A percentile compares a stretch with the other conserved stretches of the same genome.
These are phyloP conservation scores for Panzeria rudis DNA, from an alignment of 2,888 invertebrate genomes.

Conservation along the genomic window DNA sequence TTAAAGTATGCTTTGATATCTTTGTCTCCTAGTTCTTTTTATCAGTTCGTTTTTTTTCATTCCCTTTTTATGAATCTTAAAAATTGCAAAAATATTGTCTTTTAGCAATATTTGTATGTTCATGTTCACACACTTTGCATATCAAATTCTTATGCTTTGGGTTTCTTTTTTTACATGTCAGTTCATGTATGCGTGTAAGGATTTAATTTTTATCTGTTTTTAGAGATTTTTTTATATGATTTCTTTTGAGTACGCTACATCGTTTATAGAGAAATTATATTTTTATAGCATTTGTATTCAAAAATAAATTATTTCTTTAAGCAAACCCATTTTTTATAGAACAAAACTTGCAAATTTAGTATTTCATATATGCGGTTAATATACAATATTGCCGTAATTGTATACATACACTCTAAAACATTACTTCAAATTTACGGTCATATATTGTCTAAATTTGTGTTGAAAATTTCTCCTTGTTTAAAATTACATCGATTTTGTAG, in stretches of 20 bases:
- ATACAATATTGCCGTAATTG: too few relatives aligned
- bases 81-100: slow-evolving; percentile 52
- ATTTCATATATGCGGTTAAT: too few relatives aligned
- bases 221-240: slow-evolving; percentile 9
- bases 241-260: slow-evolving; percentile 4
- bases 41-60: not conserved
- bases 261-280: too few relatives aligned
- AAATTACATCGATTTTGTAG: too few relatives aligned
- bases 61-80: slow-evolving; percentile 31
- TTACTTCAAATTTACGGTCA: too few relatives aligned
- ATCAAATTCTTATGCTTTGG: slow-evolving; percentile 16
- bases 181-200: slow-evolving; percentile 3
- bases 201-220: slow-evolving; percentile 24
- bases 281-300: too few relatives aligned
- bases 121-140: slow-evolving; percentile 36
- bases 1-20: slow-evolving; percentile 53
- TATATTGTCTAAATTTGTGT: too few relatives aligned
- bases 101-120: slow-evolving; percentile 42
- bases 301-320: too few relatives aligned
- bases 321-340: too few relatives aligned
- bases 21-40: slow-evolving; percentile 37
- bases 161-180: slow-evolving; percentile 6
- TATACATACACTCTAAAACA: too few relatives aligned
- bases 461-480: too few relatives aligned
- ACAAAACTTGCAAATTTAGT: too few relatives aligned